Base-by-base conservation (phyloP, 2,797 vertebrate species). In the Acanthiza pusilla region DNA sequence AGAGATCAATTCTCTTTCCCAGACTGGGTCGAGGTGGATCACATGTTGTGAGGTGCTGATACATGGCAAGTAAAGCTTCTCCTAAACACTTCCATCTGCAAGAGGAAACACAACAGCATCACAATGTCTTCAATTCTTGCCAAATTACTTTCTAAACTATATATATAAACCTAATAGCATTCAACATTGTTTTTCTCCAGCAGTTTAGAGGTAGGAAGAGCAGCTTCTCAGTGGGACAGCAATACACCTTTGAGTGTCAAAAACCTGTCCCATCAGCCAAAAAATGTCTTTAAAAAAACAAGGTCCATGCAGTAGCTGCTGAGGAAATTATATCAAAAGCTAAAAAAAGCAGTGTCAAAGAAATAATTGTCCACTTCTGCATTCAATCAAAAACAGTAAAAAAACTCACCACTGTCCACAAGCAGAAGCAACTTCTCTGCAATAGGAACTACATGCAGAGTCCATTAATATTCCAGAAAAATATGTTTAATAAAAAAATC, bases 21-120 rank as follows among this genome's bases (percentile, higher is more conserved):
- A 99, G 98, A 74, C 99, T 99, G 19, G 98, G 99, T 13, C 98
- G 98, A 29, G 99, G 99, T 7, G 98, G 98, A 83, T 99, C 98
- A 21, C 99, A 99, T 2, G 98, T 99, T 20, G 99, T 99, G 89
- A 99, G 98, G 94, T 99, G 98, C 92, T 97, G 98, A 97, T 99
- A 99, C 98, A 99, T 99, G 32, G 98, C 98, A 83, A 99, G 96
- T 61, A 99, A 95, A 89, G 98, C 98, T 97, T 99, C 99, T 3
- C 99, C 99, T 4, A 99, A 97, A 92, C 98, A 98, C 96, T 98
- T 99, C 99, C 99, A 99, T 74, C 99, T 99, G 96, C n/a, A 67
- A 11, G 45, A 18, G 47, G 57, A 73, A 81, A 85, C 45, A 85
- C 43, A 87, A 36, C 0, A 0, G 36, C 42, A 85, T 29, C 51